Evolutionary conservation across 2,113 vertebrate genomes (phyloP).

Genomic region (Ailurus styani): DNA sequence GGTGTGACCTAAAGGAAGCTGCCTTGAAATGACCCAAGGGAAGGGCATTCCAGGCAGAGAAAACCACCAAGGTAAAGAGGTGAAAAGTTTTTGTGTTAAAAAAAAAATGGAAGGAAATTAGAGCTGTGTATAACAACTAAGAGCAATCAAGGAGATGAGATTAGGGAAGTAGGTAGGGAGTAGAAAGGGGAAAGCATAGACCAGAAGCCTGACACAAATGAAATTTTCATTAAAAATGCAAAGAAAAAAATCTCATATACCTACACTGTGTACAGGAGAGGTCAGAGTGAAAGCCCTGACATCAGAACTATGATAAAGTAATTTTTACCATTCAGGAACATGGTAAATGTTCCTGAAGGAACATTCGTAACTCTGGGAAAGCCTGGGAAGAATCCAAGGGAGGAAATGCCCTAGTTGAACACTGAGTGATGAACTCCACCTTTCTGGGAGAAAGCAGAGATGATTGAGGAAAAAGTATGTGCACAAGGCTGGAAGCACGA

Average conservation of each 20-base stretch:
- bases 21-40: background rate
- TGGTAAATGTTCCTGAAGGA: too few species aligned
- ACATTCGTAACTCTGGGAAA: background rate
- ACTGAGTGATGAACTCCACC: background rate
- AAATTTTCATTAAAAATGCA: background rate
- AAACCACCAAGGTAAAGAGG: background rate
- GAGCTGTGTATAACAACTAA: background rate
- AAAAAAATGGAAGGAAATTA: background rate
- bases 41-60: background rate
- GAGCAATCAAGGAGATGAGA: background rate
- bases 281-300: background rate
- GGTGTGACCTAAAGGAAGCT: background rate
- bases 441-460: background rate
- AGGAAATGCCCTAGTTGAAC: background rate
- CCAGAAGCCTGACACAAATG: background rate
- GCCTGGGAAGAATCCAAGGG: background rate
- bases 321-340: background rate
- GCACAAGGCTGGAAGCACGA: background rate
- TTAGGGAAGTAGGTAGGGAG: background rate
- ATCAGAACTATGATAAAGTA: background rate
- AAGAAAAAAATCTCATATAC: background rate
- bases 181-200: background rate
- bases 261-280: background rate
- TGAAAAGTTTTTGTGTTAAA: background rate
- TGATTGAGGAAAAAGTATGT: background rate